Percentiles rank a stretch among this genome's conserved stretches.
These are phyloP conservation scores for Phymatocera aterrima DNA, from an alignment of 2,888 invertebrate genomes.

Conservation along the genomic window DNA sequence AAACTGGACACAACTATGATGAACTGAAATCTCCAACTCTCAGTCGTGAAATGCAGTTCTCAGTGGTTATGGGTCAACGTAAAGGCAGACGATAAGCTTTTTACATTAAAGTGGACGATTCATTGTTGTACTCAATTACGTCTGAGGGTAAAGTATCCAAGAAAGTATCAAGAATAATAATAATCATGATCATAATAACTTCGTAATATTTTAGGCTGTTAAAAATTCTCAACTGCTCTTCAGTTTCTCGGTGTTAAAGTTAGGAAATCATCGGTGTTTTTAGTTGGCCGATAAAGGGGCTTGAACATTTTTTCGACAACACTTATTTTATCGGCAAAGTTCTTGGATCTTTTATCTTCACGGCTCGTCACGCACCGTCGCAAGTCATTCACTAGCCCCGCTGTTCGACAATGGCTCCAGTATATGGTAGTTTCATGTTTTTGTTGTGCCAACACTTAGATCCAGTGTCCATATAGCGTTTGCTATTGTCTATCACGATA, in stretches of 20 bases:
- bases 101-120: not conserved
- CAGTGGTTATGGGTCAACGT: not conserved
- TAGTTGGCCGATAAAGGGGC: slow-evolving; percentile 23
- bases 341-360: slow-evolving; percentile 32
- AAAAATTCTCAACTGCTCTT: slow-evolving; percentile 17
- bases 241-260: slow-evolving; percentile 29
- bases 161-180: not conserved
- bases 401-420: slow-evolving; percentile 23
- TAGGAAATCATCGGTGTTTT: slow-evolving; percentile 31
- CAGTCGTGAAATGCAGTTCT: not conserved
- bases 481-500: slow-evolving; percentile 5
- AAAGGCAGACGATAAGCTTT: not conserved
- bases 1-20: not conserved
- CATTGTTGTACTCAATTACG: not conserved
- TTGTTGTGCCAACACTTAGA: slow-evolving; percentile 9
- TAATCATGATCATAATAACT: too few species aligned
- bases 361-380: slow-evolving; percentile 21
- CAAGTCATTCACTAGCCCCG: slow-evolving; percentile 3
- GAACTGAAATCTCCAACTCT: not conserved
- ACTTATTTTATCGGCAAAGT: slow-evolving; percentile 35
- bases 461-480: not conserved
- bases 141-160: not conserved
- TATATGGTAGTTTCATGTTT: slow-evolving; percentile 22
- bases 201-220: not conserved
- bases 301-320: slow-evolving; percentile 17